These are phyloP conservation scores for Calycopis cecrops DNA, from an alignment of 1,140 invertebrate genomes.

Conservation along the genomic window DNA sequence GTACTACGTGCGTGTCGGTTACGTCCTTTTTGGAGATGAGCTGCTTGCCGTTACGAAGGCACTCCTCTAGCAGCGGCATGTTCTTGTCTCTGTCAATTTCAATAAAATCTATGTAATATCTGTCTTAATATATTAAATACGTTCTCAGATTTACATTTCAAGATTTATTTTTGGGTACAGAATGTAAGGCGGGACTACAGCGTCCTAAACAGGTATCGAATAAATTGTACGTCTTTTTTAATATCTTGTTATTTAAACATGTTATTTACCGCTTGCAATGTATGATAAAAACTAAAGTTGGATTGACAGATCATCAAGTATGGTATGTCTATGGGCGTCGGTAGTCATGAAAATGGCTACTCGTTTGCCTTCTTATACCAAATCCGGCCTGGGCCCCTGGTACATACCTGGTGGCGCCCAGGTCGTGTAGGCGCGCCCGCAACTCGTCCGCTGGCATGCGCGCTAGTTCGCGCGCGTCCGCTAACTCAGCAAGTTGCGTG, in stretches of 20 bases:
- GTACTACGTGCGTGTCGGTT: conserved; percentile 88
- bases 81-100: conserved; percentile 52
- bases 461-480: conserved; percentile 82
- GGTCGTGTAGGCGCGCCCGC: conserved; percentile 67
- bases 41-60: conserved; percentile 86
- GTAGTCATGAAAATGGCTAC: no score
- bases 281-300: no score
- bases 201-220: conserved; percentile 3
- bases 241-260: background rate
- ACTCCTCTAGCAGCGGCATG: conserved; percentile 82
- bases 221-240: background rate
- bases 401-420: background rate
- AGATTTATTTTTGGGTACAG: background rate
- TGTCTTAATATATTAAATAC: no score
- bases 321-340: no score
- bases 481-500: conserved; percentile 79
- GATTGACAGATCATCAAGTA: no score
- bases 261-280: no score
- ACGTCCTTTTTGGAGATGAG: conserved; percentile 92
- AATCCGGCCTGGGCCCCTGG: no score
- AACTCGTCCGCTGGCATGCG: conserved; percentile 83
- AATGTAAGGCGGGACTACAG: no score
- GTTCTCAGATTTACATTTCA: no score
- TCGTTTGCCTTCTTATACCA: no score
- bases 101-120: background rate